A percentile compares a stretch with the other conserved stretches of the same genome.
Conservation (phyloP, 2,888 invertebrate species). For the Cloeon dipterum region DNA sequence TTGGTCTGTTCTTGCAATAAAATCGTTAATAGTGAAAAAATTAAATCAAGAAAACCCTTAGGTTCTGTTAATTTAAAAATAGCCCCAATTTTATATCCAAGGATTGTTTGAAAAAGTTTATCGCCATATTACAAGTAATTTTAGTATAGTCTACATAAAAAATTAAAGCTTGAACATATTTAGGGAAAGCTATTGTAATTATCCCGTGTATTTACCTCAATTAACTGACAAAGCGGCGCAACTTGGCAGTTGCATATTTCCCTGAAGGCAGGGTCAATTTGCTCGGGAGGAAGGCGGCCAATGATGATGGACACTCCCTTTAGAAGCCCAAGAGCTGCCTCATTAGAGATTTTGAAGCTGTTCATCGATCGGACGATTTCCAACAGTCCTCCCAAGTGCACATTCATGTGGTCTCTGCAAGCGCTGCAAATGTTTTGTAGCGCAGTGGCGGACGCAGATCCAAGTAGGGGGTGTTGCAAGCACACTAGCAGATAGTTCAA, state of each 20-base stretch:
- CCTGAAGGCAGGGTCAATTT: conserved; percentile 43
- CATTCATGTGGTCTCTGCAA: conserved; percentile 54
- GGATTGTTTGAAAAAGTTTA: no score
- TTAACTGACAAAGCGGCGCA: conserved; percentile 35
- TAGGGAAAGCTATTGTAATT: no score
- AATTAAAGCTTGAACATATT: no score
- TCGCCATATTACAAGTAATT: no score
- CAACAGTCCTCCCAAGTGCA: conserved; percentile 46
- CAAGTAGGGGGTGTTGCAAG: conserved; percentile 45
- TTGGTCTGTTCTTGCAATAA: no score
- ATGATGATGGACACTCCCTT: conserved; percentile 42
- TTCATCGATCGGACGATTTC: conserved; percentile 51
- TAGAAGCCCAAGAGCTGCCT: conserved; percentile 47
- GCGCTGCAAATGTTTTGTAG: conserved; percentile 66
- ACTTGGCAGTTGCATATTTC: conserved; percentile 60
- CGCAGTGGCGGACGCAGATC: conserved; percentile 59
- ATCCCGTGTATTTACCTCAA: conserved; percentile 26
- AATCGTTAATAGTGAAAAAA: no score
- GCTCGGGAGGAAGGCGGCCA: conserved; percentile 26
- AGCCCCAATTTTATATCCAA: no score
- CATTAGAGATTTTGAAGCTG: conserved; percentile 44
- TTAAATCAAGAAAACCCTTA: no score
- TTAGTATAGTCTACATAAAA: no score
- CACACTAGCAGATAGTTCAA: conserved; percentile 56
- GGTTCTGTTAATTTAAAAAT: no score